Evolutionary conservation across 2,888 invertebrate species (phyloP), one percentile per base, ranked within the genome.

Genomic region (Parnassius mnemosyne): DNA sequence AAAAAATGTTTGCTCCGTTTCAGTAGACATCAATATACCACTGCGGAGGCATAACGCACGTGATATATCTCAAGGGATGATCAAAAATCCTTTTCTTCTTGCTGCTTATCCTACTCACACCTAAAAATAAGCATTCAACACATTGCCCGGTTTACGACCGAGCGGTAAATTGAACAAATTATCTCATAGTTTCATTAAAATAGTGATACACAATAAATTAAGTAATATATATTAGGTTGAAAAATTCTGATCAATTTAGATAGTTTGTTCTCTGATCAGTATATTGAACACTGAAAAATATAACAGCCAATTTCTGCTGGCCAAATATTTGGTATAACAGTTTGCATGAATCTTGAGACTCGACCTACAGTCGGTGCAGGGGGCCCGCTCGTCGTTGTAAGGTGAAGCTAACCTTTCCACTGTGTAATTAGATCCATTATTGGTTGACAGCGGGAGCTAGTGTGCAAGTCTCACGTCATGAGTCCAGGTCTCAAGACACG

Each of bases 31-130:
- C 72, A 79, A 83, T 84, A 88, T 86, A 87, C 80, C 87, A 83
- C 80, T 71, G 85, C 85, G 78, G 77, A 72, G 77, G 71, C 74
- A 51, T 25, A 70, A 69, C 79, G 81, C 85, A 75, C 76, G 87
- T 81, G 88, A 80, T 88, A 88, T 85, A 86, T 85, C 78, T 73
- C 66, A 72, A 78, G 82, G 86, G 92, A 92, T 94, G 94, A 92
- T 94, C 94, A 94, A 94, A 94, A 94, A 94, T 93, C 94, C 94
- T 94, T 94, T 85, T 85, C 92, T 92, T 85, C 88, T 78, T 78
- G 86, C 85, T 71, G 84, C 81, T 73, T 76, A 85, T 74, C 77
- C 87, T 89, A 89, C 78, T 80, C 82, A 85, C 87, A 90, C 89
- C 89, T 90, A 90, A 89, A 89, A 90, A 88, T 89, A 89, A 90